These are phyloP conservation scores for Takifugu ocellatus DNA, from an alignment of 2,797 vertebrate species.

Conservation along the genomic window DNA sequence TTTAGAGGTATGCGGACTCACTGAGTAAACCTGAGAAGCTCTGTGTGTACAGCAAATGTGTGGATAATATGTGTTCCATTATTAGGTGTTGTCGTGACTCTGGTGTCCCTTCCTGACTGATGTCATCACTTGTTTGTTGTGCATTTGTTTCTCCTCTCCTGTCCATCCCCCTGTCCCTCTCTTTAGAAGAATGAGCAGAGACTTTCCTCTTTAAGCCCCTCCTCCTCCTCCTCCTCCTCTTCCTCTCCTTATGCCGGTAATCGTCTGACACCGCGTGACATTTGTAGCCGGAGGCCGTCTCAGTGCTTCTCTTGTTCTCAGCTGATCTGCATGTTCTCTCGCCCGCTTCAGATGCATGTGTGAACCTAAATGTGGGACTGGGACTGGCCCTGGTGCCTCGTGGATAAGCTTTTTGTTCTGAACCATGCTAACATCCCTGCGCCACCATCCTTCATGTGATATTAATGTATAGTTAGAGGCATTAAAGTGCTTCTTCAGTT, in stretches of 20 bases:
- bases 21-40: slow-evolving; percentile 1
- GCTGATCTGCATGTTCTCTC: slow-evolving; percentile 38
- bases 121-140: slow-evolving; percentile 11
- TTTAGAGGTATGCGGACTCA: slow-evolving; percentile 80
- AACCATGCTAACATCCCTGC: slow-evolving; percentile 34
- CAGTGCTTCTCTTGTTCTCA: slow-evolving; percentile 19
- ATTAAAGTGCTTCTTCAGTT: no score
- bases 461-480: neutral
- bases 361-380: no score
- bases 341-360: neutral
- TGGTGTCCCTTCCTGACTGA: slow-evolving; percentile 13
- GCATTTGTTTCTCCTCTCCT: slow-evolving; percentile 44
- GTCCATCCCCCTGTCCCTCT: slow-evolving; percentile 19
- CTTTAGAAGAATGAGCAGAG: slow-evolving; percentile 81
- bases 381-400: no score
- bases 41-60: neutral
- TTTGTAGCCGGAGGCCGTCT: slow-evolving; percentile 44
- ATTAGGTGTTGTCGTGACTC: slow-evolving; percentile 13
- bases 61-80: slow-evolving; percentile 30
- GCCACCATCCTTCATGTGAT: slow-evolving; percentile 18
- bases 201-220: slow-evolving; percentile 83
- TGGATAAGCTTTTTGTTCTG: no score
- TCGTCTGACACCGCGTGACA: slow-evolving; percentile 60
- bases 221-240: slow-evolving; percentile 80
- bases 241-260: slow-evolving; percentile 77